Base-by-base conservation (phyloP, 2,797 vertebrate species). In the Rhabdophis nuchalis region DNA sequence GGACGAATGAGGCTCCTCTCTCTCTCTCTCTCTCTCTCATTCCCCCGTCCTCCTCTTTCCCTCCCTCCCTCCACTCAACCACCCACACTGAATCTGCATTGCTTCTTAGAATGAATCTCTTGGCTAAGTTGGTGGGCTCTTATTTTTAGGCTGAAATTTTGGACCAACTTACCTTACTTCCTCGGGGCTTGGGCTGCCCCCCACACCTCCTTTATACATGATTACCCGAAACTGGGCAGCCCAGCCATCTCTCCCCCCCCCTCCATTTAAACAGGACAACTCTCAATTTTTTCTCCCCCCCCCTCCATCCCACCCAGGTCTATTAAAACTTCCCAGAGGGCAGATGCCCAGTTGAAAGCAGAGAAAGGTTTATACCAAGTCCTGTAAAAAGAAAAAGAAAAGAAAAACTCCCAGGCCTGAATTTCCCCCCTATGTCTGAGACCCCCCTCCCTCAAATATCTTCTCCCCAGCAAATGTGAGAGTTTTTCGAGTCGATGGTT, bases 361-460 rank as follows among this genome's bases (percentile, higher is more conserved):
- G 53, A 61, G 52, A 85, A 53, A 85, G 52, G 32, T 57, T 82
- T 57, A 88, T 29, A 61, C 86, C 54, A 60, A n/a, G 54, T 85
- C 8, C 25, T 92, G 85, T 53, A 1, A 23, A 86, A 88, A 50
- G 6, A 46, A 3, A 60, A 60, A 18, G 0, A 56, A 85, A 82
- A 32, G 0, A 11, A 27, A 57, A 23, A 23, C 9, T 57, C 57
- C 29, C 53, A 60, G 91, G 27, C 23, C 46, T 20, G 20, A 50
- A 3, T 5, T 32, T 32, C 13, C 13, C 12, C 53, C 6, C 27
- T 60, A 57, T 77, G 53, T 41, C 32, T 68, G 20, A 23, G 6
- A 32, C 50, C 16, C 10, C 4, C 5, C 10, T 14, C 11, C 1
- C 32, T 0, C 18, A 1, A 4, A 16, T 29, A 61, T 1, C 61